phyloP scores from a whole-genome alignment of 2,113 vertebrate species.

The Sinocyclocheilus maitianheensis region DNA sequence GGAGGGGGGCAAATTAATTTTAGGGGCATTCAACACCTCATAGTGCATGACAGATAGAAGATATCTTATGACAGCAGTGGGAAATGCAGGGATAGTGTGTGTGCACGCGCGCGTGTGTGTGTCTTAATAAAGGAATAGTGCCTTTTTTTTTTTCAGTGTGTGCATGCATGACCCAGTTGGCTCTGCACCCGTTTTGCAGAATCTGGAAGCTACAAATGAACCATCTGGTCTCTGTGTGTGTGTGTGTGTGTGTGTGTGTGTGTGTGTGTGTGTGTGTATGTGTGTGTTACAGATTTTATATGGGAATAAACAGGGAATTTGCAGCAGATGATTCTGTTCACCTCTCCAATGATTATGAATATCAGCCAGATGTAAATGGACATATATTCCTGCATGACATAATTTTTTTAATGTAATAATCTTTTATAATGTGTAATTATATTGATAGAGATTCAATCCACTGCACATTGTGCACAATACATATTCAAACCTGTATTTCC shows the following conservation, averaged over 20 bases:
- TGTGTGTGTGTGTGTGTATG: background rate
- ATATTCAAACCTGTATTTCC: too few relatives aligned
- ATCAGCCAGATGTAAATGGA: background rate
- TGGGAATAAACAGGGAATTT: slow-evolving; percentile 15
- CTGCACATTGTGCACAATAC: too few relatives aligned
- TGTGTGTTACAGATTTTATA: background rate
- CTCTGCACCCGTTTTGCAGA: slow-evolving; percentile 73
- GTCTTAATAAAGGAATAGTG: slow-evolving; percentile 9
- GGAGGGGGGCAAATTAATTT: slow-evolving; percentile 14
- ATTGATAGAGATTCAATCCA: background rate
- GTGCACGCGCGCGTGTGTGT: background rate
- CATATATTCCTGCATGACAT: background rate
- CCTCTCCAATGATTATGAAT: slow-evolving; percentile 7
- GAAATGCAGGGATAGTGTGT: background rate
- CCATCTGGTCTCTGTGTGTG: slow-evolving; percentile 48
- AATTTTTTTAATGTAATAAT: background rate
- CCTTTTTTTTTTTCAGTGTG: background rate
- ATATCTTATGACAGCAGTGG: slow-evolving; percentile 30
- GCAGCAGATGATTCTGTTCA: slow-evolving; percentile 16
- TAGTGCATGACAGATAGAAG: slow-evolving; percentile 38
- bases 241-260: slow-evolving; percentile 4
- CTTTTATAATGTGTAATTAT: background rate
- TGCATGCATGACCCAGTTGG: slow-evolving; percentile 75
- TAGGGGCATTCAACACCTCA: slow-evolving; percentile 21
- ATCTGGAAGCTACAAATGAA: slow-evolving; percentile 69